A percentile compares a stretch with the other conserved stretches of the same genome.
These are phyloP conservation scores for Stramonita haemastoma DNA, from an alignment of 2,888 invertebrate species.

Conservation along the genomic window DNA sequence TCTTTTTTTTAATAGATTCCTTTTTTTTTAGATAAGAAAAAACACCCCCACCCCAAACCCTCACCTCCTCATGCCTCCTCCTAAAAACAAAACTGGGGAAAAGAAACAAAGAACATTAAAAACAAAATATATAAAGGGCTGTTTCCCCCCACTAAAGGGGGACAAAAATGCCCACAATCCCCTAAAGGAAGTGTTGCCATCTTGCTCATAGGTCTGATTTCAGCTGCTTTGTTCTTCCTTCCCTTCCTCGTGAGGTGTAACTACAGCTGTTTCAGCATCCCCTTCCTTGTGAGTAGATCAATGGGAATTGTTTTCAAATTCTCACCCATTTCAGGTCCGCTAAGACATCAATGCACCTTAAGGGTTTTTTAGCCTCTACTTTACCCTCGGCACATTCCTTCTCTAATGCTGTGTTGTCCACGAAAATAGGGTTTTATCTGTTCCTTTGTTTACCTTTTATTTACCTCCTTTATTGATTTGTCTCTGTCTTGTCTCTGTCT, in stretches of 20 bases:
- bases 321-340: background rate
- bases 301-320: background rate
- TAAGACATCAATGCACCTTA: background rate
- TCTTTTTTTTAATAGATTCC: too few relatives aligned
- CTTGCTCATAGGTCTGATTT: too few relatives aligned
- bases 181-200: too few relatives aligned
- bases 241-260: background rate
- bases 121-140: background rate
- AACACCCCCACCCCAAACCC: too few relatives aligned
- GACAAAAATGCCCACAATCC: background rate
- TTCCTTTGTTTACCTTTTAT: too few relatives aligned
- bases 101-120: background rate
- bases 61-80: too few relatives aligned
- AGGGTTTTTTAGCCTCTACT: background rate
- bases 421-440: background rate
- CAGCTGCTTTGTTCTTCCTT: too few relatives aligned
- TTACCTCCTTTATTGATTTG: background rate
- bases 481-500: slow-evolving; percentile 19
- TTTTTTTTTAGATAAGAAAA: too few relatives aligned
- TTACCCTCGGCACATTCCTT: background rate
- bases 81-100: background rate
- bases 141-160: background rate
- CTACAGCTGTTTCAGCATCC: background rate
- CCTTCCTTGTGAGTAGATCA: background rate
- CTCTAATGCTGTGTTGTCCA: background rate